These are phyloP conservation scores for Acanthisitta chloris DNA, from an alignment of 2,113 vertebrate genomes.

Conservation along the genomic window DNA sequence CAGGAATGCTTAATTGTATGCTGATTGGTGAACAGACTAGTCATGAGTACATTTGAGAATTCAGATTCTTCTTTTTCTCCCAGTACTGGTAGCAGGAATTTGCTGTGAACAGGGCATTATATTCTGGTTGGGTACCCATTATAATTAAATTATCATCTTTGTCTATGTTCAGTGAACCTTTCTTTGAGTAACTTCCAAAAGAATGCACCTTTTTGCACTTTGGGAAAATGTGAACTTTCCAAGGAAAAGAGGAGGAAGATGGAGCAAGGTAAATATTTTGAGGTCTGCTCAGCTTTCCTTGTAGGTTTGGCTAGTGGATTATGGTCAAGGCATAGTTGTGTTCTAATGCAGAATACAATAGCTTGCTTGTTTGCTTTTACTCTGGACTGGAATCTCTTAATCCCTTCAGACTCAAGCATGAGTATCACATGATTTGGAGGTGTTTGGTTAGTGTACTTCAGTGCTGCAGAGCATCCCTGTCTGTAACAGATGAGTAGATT, in stretches of 20 bases:
- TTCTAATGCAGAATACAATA: conserved; percentile 34
- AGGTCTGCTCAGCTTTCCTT: conserved; percentile 21
- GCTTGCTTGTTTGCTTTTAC: conserved; percentile 61
- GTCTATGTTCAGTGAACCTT: conserved; percentile 59
- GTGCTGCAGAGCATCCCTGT: conserved; percentile 30
- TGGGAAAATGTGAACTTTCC: conserved; percentile 5
- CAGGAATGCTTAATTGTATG: not conserved
- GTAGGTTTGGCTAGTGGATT: conserved; percentile 37
- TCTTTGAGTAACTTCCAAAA: conserved; percentile 38
- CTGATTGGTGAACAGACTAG: conserved; percentile 6
- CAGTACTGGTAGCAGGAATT: conserved; percentile 54
- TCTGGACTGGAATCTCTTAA: conserved; percentile 57
- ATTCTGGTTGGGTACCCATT: conserved; percentile 63
- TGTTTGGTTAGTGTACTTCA: conserved; percentile 32
- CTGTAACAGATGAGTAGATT: not conserved
- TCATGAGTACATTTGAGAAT: conserved; percentile 8
- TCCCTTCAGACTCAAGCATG: conserved; percentile 33
- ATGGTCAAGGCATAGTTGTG: conserved; percentile 18
- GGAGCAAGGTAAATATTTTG: conserved; percentile 45
- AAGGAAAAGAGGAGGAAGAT: conserved; percentile 21
- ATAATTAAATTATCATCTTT: conserved; percentile 63
- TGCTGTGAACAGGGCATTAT: conserved; percentile 63
- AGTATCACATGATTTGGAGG: conserved; percentile 48
- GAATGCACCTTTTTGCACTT: conserved; percentile 55
- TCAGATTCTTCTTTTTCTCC: conserved; percentile 33